Percentiles rank a stretch among this genome's conserved stretches.
Conservation (phyloP, 2,797 vertebrate genomes). For the Trematomus bernacchii region DNA sequence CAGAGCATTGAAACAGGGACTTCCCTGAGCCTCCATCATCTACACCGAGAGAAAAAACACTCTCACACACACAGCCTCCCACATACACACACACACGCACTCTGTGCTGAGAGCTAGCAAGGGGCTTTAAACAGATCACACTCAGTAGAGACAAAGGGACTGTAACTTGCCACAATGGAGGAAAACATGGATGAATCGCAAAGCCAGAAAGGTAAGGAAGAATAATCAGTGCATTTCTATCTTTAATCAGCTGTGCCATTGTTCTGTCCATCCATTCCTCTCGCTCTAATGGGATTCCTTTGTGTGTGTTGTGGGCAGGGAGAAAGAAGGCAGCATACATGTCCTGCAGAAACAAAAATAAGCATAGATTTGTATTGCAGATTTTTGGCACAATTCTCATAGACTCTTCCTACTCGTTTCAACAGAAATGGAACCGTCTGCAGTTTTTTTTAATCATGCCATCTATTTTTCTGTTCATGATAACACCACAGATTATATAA, state of each 20-base stretch:
- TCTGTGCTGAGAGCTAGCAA: constrained; percentile 68
- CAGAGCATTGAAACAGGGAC: constrained; percentile 66
- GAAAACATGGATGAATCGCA: constrained; percentile 99
- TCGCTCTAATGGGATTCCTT: constrained; percentile 49
- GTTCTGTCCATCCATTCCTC: constrained; percentile 54
- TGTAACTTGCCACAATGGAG: constrained; percentile 90
- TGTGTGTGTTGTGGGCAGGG: constrained; percentile 55
- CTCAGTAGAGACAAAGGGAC: constrained; percentile 72
- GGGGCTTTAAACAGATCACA: constrained; percentile 73
- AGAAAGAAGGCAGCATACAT: constrained; percentile 12
- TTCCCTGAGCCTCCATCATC: constrained; percentile 82
- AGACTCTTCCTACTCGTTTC: not conserved
- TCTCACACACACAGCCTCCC: constrained; percentile 60
- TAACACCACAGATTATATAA: constrained; percentile 26
- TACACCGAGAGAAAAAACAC: constrained; percentile 74
- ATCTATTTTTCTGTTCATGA: constrained; percentile 8
- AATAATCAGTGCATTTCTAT: constrained; percentile 11
- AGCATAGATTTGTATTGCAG: not conserved
- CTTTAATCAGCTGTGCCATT: constrained; percentile 53
- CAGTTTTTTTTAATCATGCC: constrained; percentile 19
- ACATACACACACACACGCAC: constrained; percentile 52
- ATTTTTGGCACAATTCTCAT: not conserved
- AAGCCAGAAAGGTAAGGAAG: constrained; percentile 95
- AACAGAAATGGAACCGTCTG: not conserved
- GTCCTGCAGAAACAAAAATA: constrained; percentile 16